Conservation (phyloP, 2,113 vertebrate genomes). For the Spea bombifrons region DNA sequence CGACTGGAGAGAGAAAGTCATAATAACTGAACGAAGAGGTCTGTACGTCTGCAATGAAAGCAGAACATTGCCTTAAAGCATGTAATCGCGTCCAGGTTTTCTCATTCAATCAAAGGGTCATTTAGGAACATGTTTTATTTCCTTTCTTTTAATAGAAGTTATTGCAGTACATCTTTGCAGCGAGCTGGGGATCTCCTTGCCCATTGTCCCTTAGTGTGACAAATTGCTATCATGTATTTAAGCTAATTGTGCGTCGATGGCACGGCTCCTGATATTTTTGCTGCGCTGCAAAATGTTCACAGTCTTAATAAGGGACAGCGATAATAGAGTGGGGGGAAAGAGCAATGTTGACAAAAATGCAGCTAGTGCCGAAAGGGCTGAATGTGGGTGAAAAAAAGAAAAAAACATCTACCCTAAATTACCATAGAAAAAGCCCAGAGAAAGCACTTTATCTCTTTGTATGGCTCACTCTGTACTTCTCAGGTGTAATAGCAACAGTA, state of each 20-base stretch:
- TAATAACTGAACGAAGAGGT: neutral
- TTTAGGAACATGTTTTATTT: constrained; percentile 33
- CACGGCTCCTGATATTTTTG: neutral
- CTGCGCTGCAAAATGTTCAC: constrained; percentile 13
- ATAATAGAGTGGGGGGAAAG: neutral
- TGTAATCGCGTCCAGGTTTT: constrained; percentile 14
- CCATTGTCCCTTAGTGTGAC: constrained; percentile 26
- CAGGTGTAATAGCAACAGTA: too few relatives aligned
- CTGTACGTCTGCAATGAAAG: neutral
- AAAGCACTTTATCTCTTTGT: too few relatives aligned
- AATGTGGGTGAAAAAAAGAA: neutral
- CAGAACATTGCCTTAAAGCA: neutral
- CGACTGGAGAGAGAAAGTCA: neutral
- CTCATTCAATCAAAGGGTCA: constrained; percentile 39
- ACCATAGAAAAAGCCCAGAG: neutral
- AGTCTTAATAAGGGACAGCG: constrained; percentile 14
- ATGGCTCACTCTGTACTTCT: too few relatives aligned
- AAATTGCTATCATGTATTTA: constrained; percentile 40
- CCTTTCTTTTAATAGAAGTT: constrained; percentile 32
- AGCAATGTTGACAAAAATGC: neutral
- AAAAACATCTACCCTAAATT: neutral
- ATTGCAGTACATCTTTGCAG: constrained; percentile 32
- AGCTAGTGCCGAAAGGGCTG: too few relatives aligned
- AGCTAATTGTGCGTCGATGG: constrained; percentile 38
- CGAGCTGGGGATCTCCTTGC: constrained; percentile 22